phyloP scores from a whole-genome alignment of 92 coral and sea anemone species.

The Porites lobata region DNA sequence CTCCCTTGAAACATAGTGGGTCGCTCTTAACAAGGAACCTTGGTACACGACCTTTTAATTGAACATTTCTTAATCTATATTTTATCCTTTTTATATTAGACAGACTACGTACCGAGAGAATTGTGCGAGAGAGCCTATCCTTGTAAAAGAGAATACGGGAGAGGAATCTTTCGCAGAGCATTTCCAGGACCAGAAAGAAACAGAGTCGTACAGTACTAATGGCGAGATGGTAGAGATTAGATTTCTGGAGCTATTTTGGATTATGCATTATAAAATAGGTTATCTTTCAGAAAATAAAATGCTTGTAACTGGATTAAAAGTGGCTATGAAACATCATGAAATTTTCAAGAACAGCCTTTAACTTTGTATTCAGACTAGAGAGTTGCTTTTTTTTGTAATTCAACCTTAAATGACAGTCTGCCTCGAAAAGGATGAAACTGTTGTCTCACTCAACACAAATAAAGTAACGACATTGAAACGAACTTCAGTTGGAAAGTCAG shows the following conservation, averaged over 20 bases:
- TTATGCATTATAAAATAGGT: not conserved
- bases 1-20: no score
- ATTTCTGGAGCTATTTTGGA: not conserved
- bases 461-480: not conserved
- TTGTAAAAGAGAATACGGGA: constrained; percentile 1
- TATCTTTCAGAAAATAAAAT: not conserved
- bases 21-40: no score
- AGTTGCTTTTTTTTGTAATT: not conserved
- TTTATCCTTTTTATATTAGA: not conserved
- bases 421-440: not conserved
- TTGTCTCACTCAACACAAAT: not conserved
- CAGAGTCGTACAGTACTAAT: not conserved
- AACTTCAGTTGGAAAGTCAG: not conserved
- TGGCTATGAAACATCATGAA: not conserved
- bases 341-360: not conserved
- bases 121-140: constrained; percentile 7
- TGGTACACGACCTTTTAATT: not conserved
- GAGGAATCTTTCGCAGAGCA: not conserved
- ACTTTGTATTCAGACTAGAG: not conserved
- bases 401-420: not conserved
- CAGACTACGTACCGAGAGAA: not conserved
- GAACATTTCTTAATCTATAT: not conserved
- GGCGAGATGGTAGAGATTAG: not conserved
- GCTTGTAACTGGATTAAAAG: not conserved
- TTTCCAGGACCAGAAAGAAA: constrained; percentile 2